These are phyloP conservation scores for Pseudolycoriella hygida DNA, from an alignment of 2,888 invertebrate species.

Conservation along the genomic window DNA sequence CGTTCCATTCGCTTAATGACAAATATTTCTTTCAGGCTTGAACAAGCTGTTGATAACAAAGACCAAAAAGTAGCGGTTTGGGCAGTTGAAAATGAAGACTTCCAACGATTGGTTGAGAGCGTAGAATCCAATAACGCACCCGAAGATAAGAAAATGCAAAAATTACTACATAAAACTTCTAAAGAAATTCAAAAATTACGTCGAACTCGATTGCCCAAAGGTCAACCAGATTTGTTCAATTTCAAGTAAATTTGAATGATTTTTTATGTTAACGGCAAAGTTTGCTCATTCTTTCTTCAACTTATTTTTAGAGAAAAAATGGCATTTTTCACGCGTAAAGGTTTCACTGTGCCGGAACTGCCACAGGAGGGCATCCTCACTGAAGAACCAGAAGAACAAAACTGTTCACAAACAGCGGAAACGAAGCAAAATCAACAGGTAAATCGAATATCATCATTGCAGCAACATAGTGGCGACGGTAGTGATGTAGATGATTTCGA, in stretches of 20 bases:
- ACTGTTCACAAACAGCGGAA: neutral
- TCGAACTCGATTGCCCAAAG: conserved; percentile 70
- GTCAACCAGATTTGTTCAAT: conserved; percentile 79
- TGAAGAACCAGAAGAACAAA: conserved; percentile 14
- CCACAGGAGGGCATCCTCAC: conserved; percentile 40
- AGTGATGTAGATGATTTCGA: too few species aligned
- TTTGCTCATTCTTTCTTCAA: conserved; percentile 3
- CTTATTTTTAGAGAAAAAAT: conserved; percentile 70
- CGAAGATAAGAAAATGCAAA: conserved; percentile 50
- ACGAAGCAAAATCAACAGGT: neutral
- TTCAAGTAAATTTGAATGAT: conserved; percentile 55
- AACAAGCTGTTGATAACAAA: conserved; percentile 67
- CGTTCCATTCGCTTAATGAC: too few species aligned
- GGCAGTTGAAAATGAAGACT: conserved; percentile 74
- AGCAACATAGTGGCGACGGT: neutral
- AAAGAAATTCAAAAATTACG: conserved; percentile 81
- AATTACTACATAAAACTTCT: conserved; percentile 71
- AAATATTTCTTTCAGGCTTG: conserved; percentile 36
- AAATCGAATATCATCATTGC: conserved; percentile 1
- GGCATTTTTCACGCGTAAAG: conserved; percentile 83
- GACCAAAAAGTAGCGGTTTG: conserved; percentile 70
- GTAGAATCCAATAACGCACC: conserved; percentile 25
- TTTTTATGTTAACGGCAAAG: neutral
- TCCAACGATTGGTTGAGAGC: conserved; percentile 46
- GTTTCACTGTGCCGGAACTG: conserved; percentile 55